A percentile compares a stretch with the other conserved stretches of the same genome.
Evolutionary conservation across 37 sponge, comb jelly and placozoan species (phyloP).

Genomic region (Chondrosia reniformis): DNA sequence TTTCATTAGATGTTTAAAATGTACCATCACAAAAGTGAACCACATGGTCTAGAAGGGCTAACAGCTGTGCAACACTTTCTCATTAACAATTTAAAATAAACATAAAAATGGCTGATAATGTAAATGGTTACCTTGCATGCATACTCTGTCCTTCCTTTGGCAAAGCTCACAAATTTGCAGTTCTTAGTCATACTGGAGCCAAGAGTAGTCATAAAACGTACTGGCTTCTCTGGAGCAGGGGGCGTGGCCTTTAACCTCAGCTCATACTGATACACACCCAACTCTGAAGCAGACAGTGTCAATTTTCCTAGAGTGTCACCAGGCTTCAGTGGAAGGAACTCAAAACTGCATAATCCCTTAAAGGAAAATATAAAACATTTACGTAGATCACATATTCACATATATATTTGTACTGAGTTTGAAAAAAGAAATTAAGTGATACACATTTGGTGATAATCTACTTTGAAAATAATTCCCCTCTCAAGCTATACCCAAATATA

Average conservation of each 20-base stretch:
- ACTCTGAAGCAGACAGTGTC: constrained; percentile 66
- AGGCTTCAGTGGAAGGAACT: constrained; percentile 91
- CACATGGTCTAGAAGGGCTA: too few relatives aligned
- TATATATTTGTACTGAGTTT: too few relatives aligned
- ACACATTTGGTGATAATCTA: too few relatives aligned
- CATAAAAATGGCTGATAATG: not conserved
- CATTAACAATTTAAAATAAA: not conserved
- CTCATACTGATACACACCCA: constrained; percentile 94
- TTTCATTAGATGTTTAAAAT: too few relatives aligned
- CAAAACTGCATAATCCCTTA: constrained; percentile 91
- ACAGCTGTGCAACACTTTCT: too few relatives aligned
- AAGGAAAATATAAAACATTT: too few relatives aligned
- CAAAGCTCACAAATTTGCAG: constrained; percentile 78
- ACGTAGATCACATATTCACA: too few relatives aligned
- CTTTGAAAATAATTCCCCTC: too few relatives aligned
- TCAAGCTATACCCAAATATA: too few relatives aligned
- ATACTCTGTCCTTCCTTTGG: constrained; percentile 89
- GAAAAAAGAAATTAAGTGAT: too few relatives aligned
- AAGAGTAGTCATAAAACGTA: constrained; percentile 78
- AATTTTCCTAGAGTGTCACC: constrained; percentile 79
- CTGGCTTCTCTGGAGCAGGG: constrained; percentile 75
- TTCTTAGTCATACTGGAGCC: constrained; percentile 69
- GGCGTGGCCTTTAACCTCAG: constrained; percentile 76
- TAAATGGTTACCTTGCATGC: constrained; percentile 68
- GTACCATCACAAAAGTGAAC: too few relatives aligned